Conservation (phyloP, 1,140 invertebrate species). For the Eriocheir sinensis region DNA sequence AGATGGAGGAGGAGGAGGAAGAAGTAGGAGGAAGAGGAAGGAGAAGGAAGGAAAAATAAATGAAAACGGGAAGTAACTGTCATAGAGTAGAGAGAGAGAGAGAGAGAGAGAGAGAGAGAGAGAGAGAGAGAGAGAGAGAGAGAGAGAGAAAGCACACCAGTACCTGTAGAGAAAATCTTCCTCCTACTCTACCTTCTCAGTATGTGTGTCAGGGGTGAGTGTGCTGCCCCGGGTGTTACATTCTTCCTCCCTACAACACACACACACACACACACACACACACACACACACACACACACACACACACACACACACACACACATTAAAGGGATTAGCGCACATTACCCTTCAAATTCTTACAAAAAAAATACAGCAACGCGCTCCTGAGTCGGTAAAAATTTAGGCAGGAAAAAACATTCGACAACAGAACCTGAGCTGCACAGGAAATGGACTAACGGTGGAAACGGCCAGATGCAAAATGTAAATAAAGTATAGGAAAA, state of each 20-base stretch:
- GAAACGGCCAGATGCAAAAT: too few relatives aligned
- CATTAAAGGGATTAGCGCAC: too few relatives aligned
- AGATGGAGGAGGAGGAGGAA: background rate
- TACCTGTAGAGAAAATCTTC: background rate
- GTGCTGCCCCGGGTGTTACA: background rate
- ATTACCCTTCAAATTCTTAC: background rate
- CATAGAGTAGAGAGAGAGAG: background rate
- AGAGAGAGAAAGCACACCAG: background rate
- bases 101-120: conserved; percentile 18
- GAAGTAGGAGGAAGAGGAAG: conserved; percentile 20
- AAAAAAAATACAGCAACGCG: too few relatives aligned
- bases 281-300: background rate
- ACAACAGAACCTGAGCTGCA: too few relatives aligned
- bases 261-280: background rate
- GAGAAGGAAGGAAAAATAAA: too few relatives aligned
- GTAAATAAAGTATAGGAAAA: too few relatives aligned
- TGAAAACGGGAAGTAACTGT: too few relatives aligned
- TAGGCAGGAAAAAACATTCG: too few relatives aligned
- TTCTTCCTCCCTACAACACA: too few relatives aligned
- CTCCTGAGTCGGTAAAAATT: too few relatives aligned
- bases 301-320: background rate
- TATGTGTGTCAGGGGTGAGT: background rate
- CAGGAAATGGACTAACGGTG: too few relatives aligned
- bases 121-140: conserved; percentile 22
- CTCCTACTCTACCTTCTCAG: too few relatives aligned